These are phyloP conservation scores for Lingula anatina DNA, from an alignment of 2,888 invertebrate genomes.

Conservation along the genomic window DNA sequence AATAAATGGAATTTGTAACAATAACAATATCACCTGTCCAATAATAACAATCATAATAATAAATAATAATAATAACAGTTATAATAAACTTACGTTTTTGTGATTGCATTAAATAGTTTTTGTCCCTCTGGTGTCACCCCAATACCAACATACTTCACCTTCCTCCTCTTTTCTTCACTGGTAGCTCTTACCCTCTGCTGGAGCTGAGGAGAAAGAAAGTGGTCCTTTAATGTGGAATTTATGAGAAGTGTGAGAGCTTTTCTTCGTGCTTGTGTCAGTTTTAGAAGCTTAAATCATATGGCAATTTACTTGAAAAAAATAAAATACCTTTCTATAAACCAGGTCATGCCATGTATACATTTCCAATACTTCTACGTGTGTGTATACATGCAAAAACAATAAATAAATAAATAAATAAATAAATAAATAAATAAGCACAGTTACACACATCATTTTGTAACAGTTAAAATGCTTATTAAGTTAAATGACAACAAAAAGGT, in stretches of 20 bases:
- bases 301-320: not conserved
- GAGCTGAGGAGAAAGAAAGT: slow-evolving; percentile 62
- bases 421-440: too few relatives aligned
- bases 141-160: slow-evolving; percentile 73
- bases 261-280: not conserved
- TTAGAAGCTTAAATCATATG: not conserved
- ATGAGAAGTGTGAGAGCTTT: not conserved
- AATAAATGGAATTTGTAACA: too few relatives aligned
- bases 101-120: slow-evolving; percentile 81
- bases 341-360: not conserved
- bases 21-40: too few relatives aligned
- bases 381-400: too few relatives aligned
- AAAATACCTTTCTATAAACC: not conserved
- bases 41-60: too few relatives aligned
- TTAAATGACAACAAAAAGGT: too few relatives aligned
- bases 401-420: too few relatives aligned
- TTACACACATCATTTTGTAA: too few relatives aligned
- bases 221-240: slow-evolving; percentile 1
- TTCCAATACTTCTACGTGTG: too few relatives aligned
- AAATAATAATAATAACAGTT: too few relatives aligned
- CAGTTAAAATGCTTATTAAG: too few relatives aligned
- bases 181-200: slow-evolving; percentile 78
- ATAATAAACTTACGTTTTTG: slow-evolving; percentile 71
- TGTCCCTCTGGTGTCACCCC: slow-evolving; percentile 87
- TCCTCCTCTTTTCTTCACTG: slow-evolving; percentile 79